Evolutionary conservation across 2,888 invertebrate species (phyloP).

Genomic region (Dryococelus australis): DNA sequence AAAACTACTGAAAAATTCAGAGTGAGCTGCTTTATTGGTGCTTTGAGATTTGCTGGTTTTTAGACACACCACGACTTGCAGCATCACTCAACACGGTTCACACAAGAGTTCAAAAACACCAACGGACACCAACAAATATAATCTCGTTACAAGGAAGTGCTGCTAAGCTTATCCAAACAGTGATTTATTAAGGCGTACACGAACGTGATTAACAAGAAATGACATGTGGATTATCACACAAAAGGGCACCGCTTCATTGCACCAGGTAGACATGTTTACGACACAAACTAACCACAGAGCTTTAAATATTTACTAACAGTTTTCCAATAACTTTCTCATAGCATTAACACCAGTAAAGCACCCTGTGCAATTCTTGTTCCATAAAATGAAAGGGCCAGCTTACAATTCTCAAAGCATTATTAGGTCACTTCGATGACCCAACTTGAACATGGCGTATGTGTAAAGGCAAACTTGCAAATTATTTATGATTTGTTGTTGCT

Average conservation of each 20-base stretch:
- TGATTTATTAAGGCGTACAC: slow-evolving; percentile 1
- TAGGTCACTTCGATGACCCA: background rate
- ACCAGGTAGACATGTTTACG: background rate
- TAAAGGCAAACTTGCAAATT: background rate
- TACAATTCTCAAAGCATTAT: background rate
- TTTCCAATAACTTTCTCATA: too few species aligned
- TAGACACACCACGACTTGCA: background rate
- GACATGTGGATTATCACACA: background rate
- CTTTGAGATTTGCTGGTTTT: background rate
- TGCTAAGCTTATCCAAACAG: background rate
- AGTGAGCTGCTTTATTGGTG: background rate
- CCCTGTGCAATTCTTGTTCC: too few species aligned
- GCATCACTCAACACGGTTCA: background rate
- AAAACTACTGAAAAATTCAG: background rate
- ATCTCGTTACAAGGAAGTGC: background rate
- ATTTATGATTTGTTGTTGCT: background rate
- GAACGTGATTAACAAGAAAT: background rate
- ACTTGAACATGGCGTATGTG: background rate
- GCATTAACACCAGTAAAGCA: too few species aligned
- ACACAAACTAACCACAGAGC: too few species aligned
- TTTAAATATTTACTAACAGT: too few species aligned
- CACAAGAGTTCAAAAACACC: background rate
- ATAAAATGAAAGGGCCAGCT: too few species aligned
- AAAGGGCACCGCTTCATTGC: background rate
- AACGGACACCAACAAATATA: background rate